Evolutionary conservation across 2,113 vertebrate species (phyloP).

Genomic region (Notarius quadriscutis): DNA sequence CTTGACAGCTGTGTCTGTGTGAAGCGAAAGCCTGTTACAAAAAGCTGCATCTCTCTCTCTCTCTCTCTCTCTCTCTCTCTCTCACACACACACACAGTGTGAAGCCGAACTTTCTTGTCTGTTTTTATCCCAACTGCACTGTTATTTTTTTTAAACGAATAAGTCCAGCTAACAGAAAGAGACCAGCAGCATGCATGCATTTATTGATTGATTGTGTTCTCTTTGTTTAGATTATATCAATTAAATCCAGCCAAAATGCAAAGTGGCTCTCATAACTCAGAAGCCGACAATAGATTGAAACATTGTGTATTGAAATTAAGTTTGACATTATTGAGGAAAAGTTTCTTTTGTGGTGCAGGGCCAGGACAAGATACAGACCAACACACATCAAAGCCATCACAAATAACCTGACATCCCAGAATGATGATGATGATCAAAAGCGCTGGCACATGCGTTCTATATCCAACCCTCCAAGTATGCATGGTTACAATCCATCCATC

Average conservation of each 20-base stretch:
- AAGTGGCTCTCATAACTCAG: neutral
- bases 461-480: neutral
- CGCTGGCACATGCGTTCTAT: neutral
- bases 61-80: neutral
- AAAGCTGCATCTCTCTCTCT: neutral
- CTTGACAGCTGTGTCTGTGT: slow-evolving; percentile 1
- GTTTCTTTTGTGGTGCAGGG: no score
- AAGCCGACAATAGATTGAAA: neutral
- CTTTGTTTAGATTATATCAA: neutral
- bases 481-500: no score
- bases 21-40: slow-evolving; percentile 1
- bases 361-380: neutral
- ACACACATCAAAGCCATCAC: neutral
- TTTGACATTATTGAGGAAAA: no score
- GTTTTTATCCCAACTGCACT: neutral
- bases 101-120: neutral
- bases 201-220: neutral
- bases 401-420: neutral
- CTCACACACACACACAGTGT: neutral
- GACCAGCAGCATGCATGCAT: neutral
- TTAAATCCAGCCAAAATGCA: neutral
- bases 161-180: neutral
- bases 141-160: neutral
- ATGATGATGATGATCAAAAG: neutral
- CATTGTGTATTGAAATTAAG: neutral